Evolutionary conservation across 2,888 invertebrate genomes (phyloP).

Genomic region (Ceriagrion tenellum): DNA sequence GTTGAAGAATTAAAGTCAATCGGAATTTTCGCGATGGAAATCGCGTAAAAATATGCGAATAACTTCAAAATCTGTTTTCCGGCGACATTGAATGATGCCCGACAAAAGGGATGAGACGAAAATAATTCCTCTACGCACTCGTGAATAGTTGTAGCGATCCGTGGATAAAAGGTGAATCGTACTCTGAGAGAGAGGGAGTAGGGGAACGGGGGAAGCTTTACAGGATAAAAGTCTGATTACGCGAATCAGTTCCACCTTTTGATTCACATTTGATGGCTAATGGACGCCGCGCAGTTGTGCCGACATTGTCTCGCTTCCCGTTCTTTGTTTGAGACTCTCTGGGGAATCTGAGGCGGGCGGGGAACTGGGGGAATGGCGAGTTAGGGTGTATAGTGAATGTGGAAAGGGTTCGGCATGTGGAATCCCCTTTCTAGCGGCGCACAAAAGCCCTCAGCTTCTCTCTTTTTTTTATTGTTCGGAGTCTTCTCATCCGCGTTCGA

Average conservation of each 20-base stretch:
- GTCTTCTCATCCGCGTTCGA: constrained; percentile 1
- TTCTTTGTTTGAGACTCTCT: background rate
- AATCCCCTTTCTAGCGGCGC: background rate
- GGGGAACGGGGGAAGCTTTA: background rate
- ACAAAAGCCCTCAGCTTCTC: background rate
- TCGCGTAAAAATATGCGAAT: background rate
- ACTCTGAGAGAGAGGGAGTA: background rate
- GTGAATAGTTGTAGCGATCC: background rate
- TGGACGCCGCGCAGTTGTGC: constrained; percentile 22
- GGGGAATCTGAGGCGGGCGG: background rate
- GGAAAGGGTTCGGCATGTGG: background rate
- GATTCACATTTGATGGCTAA: constrained; percentile 21
- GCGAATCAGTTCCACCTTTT: constrained; percentile 20
- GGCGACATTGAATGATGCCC: background rate
- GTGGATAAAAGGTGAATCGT: background rate
- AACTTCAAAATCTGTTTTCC: background rate
- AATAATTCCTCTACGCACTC: background rate
- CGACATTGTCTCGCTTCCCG: constrained; percentile 1
- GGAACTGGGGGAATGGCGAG: background rate
- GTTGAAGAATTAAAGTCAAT: too few species aligned
- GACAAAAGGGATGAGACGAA: background rate
- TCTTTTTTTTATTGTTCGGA: background rate
- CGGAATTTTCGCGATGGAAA: background rate
- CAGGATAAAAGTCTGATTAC: constrained; percentile 32
- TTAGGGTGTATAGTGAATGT: too few species aligned